Evolutionary conservation across 2,113 vertebrate genomes (phyloP).

Genomic region (Myiozetetes cayanensis): DNA sequence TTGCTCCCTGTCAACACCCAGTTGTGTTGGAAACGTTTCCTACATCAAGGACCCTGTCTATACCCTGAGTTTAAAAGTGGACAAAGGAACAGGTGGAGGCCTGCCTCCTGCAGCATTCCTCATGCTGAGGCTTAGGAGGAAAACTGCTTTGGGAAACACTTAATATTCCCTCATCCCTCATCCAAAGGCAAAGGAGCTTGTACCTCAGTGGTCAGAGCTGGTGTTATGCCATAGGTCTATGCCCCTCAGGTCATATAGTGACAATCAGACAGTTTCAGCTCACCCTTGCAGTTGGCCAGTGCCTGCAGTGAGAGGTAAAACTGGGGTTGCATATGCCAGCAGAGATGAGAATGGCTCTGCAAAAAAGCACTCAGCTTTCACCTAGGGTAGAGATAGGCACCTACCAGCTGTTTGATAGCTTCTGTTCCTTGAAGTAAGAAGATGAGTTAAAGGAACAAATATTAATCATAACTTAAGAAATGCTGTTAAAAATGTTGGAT

Average conservation of each 20-base stretch:
- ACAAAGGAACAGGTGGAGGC: neutral
- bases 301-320: neutral
- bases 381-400: neutral
- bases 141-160: neutral
- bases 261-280: neutral
- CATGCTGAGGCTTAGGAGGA: neutral
- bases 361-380: neutral
- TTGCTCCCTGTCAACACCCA: neutral
- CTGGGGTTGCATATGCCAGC: accelerated
- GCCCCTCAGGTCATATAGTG: neutral
- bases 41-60: neutral
- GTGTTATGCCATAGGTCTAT: neutral
- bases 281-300: neutral
- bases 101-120: neutral
- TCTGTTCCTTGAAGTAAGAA: neutral
- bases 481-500: neutral
- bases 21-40: neutral
- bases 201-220: neutral
- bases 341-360: neutral
- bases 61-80: neutral
- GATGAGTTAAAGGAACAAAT: neutral
- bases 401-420: neutral
- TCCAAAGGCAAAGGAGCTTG: neutral
- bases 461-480: neutral
- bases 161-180: neutral